A percentile compares a stretch with the other conserved stretches of the same genome.
phyloP scores from a whole-genome alignment of 35 echinoderm and acorn worm species.

The Hemicentrotus pulcherrimus region DNA sequence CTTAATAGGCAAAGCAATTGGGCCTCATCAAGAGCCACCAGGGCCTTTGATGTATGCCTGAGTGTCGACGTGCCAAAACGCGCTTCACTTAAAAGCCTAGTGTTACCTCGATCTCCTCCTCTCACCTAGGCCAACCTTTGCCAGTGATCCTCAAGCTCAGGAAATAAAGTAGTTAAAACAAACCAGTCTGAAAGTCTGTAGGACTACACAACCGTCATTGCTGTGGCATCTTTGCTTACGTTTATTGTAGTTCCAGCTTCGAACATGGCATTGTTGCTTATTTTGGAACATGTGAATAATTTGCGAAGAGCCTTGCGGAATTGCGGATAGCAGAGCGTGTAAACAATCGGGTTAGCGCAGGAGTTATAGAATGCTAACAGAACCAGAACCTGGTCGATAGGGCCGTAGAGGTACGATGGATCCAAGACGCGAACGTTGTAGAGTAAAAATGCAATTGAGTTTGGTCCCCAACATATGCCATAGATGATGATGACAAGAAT shows the following conservation, averaged over 20 bases:
- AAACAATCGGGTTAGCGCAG: slow-evolving; percentile 91
- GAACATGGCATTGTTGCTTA: background rate
- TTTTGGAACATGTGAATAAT: slow-evolving; percentile 19
- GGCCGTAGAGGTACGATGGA: slow-evolving; percentile 50
- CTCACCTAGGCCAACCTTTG: too few relatives aligned
- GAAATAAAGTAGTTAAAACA: too few relatives aligned
- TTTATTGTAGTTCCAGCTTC: background rate
- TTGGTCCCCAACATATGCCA: slow-evolving; percentile 68
- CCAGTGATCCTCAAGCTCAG: too few relatives aligned
- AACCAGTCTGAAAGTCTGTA: too few relatives aligned
- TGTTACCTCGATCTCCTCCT: too few relatives aligned
- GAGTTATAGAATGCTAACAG: slow-evolving; percentile 79
- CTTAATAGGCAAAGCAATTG: too few relatives aligned
- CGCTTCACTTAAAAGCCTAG: too few relatives aligned
- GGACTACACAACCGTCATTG: too few relatives aligned
- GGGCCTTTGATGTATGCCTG: too few relatives aligned
- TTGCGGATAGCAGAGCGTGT: slow-evolving; percentile 72
- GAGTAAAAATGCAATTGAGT: slow-evolving; percentile 48
- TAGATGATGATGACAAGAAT: slow-evolving; percentile 65
- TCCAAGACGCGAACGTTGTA: slow-evolving; percentile 75
- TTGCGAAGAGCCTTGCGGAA: slow-evolving; percentile 65
- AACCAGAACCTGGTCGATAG: slow-evolving; percentile 65
- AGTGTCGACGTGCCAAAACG: too few relatives aligned
- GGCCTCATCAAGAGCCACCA: too few relatives aligned
- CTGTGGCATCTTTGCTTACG: too few relatives aligned